phyloP scores from a whole-genome alignment of 2,797 vertebrate species.

The Sebastes vulpes region DNA sequence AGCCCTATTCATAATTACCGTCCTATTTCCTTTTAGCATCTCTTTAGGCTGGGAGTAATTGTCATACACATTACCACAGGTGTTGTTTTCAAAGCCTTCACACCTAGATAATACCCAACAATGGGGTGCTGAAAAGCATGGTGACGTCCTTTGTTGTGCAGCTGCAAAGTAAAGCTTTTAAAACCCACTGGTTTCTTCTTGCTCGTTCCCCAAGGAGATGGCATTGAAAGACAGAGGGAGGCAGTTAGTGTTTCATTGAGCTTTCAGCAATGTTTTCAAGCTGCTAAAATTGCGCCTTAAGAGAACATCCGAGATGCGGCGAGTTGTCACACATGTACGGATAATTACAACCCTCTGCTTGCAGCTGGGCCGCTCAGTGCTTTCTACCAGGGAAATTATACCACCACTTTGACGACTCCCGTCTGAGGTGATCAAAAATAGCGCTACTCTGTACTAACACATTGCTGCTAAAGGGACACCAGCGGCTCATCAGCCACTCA shows the following conservation, averaged over 20 bases:
- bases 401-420: slow-evolving; percentile 24
- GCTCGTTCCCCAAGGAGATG: slow-evolving; percentile 65
- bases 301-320: slow-evolving; percentile 18
- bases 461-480: slow-evolving; percentile 35
- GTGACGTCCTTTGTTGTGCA: slow-evolving; percentile 84
- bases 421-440: slow-evolving; percentile 56
- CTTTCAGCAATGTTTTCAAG: slow-evolving; percentile 64
- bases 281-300: slow-evolving; percentile 50
- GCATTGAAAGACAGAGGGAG: slow-evolving; percentile 59
- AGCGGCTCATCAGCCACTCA: slow-evolving; percentile 33
- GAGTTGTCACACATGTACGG: slow-evolving; percentile 48
- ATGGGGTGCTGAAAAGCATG: slow-evolving; percentile 80
- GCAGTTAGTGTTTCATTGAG: slow-evolving; percentile 67
- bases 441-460: slow-evolving; percentile 34
- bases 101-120: slow-evolving; percentile 86
- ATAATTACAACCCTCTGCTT: slow-evolving; percentile 50
- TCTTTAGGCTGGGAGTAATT: slow-evolving; percentile 73
- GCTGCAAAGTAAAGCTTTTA: slow-evolving; percentile 81
- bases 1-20: slow-evolving; percentile 70
- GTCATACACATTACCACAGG: slow-evolving; percentile 83
- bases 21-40: slow-evolving; percentile 80
- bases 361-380: slow-evolving; percentile 11
- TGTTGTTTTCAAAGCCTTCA: slow-evolving; percentile 87
- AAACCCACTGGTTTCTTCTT: slow-evolving; percentile 74
- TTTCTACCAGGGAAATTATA: slow-evolving; percentile 26